Conservation (phyloP, 2,797 vertebrate genomes). For the Hyperoplus lanceolatus region DNA sequence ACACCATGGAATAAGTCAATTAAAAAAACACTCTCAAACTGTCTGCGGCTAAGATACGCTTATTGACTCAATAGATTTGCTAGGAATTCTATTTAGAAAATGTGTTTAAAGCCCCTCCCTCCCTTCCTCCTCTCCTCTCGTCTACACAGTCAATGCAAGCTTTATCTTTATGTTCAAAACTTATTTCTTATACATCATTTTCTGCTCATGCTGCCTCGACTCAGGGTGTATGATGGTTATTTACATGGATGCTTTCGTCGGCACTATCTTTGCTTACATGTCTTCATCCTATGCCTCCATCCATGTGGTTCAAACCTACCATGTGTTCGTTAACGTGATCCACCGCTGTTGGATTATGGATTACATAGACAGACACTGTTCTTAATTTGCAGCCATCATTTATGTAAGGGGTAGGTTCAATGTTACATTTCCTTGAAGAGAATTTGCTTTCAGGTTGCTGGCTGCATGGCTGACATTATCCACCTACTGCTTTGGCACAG, state of each 20-base stretch:
- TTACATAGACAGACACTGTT: slow-evolving; percentile 32
- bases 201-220: background rate
- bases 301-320: slow-evolving; percentile 3
- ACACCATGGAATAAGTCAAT: slow-evolving; percentile 22
- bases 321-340: slow-evolving; percentile 5
- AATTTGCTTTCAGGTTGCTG: slow-evolving; percentile 23
- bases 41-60: background rate
- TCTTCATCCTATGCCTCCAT: background rate
- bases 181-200: background rate
- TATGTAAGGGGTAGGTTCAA: slow-evolving; percentile 52
- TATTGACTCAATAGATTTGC: slow-evolving; percentile 24
- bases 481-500: slow-evolving; percentile 7
- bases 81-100: background rate
- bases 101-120: background rate
- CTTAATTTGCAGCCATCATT: slow-evolving; percentile 50
- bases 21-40: slow-evolving; percentile 3
- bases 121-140: background rate
- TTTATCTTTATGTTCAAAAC: background rate
- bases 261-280: background rate
- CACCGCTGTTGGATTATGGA: slow-evolving; percentile 36
- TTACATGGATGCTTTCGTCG: slow-evolving; percentile 5
- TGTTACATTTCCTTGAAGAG: slow-evolving; percentile 48
- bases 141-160: background rate
- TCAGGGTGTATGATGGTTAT: background rate
- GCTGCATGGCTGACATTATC: slow-evolving; percentile 46